A percentile compares a stretch with the other conserved stretches of the same genome.
phyloP scores from a whole-genome alignment of 2,888 invertebrate species.

The Hetaerina titia region DNA sequence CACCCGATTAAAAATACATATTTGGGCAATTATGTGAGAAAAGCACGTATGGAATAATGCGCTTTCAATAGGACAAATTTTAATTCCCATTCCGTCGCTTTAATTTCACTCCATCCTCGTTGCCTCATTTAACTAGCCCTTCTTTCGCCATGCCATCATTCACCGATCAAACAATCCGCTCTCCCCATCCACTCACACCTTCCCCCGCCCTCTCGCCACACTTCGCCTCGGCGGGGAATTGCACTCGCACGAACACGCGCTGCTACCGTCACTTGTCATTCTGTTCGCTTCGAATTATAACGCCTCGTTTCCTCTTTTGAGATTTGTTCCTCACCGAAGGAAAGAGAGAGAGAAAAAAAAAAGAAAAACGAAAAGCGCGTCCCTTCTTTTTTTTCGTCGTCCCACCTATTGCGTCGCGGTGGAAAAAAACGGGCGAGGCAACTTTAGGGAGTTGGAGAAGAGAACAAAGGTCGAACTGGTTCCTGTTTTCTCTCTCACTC shows the following conservation, averaged over 20 bases:
- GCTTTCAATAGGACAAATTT: not conserved
- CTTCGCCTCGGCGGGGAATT: not conserved
- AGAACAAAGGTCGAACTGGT: conserved; percentile 9
- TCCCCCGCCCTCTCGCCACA: not conserved
- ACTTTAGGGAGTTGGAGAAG: not conserved
- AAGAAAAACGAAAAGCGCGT: not conserved
- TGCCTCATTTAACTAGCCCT: conserved; percentile 12
- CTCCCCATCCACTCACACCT: not conserved
- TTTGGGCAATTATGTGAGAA: not conserved
- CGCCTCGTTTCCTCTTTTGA: conserved; percentile 52
- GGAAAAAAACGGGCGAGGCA: not conserved
- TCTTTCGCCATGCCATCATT: not conserved
- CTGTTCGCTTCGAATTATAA: conserved; percentile 39
- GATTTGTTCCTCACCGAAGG: conserved; percentile 7
- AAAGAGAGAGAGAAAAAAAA: not conserved
- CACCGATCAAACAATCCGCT: not conserved
- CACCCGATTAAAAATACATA: too few relatives aligned
- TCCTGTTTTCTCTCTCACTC: not conserved
- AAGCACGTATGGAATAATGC: not conserved
- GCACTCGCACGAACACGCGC: conserved; percentile 19
- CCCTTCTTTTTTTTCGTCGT: not conserved
- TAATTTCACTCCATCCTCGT: not conserved
- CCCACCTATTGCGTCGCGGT: not conserved
- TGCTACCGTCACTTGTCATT: conserved; percentile 50
- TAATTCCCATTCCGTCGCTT: not conserved